phyloP scores from a whole-genome alignment of 2,113 vertebrate genomes.

The Sander vitreus region DNA sequence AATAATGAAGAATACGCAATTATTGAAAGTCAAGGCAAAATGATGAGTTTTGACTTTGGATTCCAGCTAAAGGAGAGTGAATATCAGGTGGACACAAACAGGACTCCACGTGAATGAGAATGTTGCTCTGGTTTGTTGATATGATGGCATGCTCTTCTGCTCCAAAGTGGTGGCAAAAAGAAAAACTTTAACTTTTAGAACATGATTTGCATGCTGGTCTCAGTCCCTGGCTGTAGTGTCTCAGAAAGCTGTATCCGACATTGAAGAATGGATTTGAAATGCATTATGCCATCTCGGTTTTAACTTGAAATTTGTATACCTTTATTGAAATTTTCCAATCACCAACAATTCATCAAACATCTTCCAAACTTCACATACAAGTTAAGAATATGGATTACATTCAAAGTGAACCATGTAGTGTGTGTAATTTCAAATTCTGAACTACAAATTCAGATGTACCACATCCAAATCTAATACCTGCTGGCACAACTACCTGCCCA shows the following conservation, averaged over 20 bases:
- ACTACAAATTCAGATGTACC: neutral
- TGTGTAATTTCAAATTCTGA: neutral
- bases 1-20: too few species aligned
- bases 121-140: too few species aligned
- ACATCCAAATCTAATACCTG: neutral
- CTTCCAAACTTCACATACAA: neutral
- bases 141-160: neutral
- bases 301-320: neutral
- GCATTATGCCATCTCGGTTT: constrained; percentile 9
- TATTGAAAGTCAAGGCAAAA: too few species aligned
- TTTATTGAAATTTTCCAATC: neutral
- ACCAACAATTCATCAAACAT: neutral
- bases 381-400: neutral
- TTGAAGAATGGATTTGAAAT: constrained; percentile 1
- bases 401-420: neutral
- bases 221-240: neutral
- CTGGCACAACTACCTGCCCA: neutral
- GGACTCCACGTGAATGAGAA: too few species aligned
- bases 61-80: too few species aligned
- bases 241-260: neutral
- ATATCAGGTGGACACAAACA: too few species aligned
- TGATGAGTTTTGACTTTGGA: too few species aligned
- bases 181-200: neutral
- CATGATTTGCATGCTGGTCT: neutral
- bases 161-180: neutral